Conservation (phyloP, 2,113 vertebrate genomes). For the Erythrolamprus reginae region DNA sequence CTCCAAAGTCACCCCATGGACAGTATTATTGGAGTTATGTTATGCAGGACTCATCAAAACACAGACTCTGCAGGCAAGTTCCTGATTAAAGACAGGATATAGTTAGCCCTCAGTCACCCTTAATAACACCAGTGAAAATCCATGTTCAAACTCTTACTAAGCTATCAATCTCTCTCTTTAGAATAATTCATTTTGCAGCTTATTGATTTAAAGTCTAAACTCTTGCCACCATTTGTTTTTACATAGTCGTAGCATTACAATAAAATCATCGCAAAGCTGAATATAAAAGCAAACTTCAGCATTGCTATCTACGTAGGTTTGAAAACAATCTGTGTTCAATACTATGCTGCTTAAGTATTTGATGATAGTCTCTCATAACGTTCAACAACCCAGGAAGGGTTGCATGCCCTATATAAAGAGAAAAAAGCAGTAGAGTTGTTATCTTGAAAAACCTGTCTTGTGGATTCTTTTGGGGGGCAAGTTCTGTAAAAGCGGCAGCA, state of each 20-base stretch:
- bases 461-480: conserved; percentile 33
- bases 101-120: not conserved
- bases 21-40: not conserved
- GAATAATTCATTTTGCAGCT: not conserved
- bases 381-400: not conserved
- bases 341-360: not conserved
- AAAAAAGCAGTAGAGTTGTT: conserved; percentile 20
- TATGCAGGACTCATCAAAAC: not conserved
- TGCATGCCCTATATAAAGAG: not conserved
- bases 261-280: not conserved
- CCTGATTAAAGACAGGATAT: not conserved
- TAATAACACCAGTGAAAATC: not conserved
- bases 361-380: not conserved
- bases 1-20: not conserved
- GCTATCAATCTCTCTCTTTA: not conserved
- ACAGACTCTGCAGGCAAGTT: not conserved
- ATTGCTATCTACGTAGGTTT: not conserved
- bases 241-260: not conserved
- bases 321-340: not conserved
- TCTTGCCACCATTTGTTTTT: not conserved
- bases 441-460: conserved; percentile 35
- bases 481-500: conserved; percentile 26
- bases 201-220: not conserved
- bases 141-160: not conserved
- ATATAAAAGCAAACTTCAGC: not conserved